A percentile compares a stretch with the other conserved stretches of the same genome.
Conservation (phyloP, 2,888 invertebrate species). For the Lasius fuliginosus region DNA sequence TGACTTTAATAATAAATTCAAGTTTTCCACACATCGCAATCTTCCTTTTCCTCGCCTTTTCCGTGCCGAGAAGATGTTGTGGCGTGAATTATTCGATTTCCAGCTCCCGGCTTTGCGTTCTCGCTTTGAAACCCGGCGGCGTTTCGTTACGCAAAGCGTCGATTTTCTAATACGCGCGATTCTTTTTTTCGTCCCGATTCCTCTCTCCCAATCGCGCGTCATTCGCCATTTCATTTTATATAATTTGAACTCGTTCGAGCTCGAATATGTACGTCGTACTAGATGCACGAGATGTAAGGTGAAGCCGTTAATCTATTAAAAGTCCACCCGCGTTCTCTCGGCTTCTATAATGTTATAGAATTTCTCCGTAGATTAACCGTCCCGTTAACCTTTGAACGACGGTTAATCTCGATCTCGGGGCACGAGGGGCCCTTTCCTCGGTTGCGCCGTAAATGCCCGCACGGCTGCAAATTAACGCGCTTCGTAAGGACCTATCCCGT, state of each 20-base stretch:
- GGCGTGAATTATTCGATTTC: conserved; percentile 10
- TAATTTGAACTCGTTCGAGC: not conserved
- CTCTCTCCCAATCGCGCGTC: not conserved
- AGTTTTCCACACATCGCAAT: conserved; percentile 10
- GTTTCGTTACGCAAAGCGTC: conserved; percentile 56
- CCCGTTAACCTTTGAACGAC: conserved; percentile 46
- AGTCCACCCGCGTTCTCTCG: not conserved
- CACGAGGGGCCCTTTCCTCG: conserved; percentile 6
- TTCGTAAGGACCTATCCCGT: conserved; percentile 44
- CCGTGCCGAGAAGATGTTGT: not conserved
- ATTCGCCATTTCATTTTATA: conserved; percentile 21
- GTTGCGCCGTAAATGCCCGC: conserved; percentile 22
- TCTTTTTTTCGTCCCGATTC: not conserved
- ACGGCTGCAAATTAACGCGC: conserved; percentile 44
- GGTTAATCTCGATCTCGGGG: conserved; percentile 26
- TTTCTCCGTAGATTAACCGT: conserved; percentile 34
- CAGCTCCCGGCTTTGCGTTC: conserved; percentile 1
- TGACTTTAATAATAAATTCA: not conserved
- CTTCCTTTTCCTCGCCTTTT: not conserved
- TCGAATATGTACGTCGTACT: too few relatives aligned
- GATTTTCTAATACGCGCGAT: conserved; percentile 56
- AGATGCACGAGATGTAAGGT: not conserved
- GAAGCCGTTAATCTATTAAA: conserved; percentile 25
- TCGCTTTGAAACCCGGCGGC: conserved; percentile 34
- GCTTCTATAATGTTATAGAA: conserved; percentile 15